Evolutionary conservation across 92 coral and sea anemone genomes (phyloP).

Genomic region (Zoanthus sansibaricus): DNA sequence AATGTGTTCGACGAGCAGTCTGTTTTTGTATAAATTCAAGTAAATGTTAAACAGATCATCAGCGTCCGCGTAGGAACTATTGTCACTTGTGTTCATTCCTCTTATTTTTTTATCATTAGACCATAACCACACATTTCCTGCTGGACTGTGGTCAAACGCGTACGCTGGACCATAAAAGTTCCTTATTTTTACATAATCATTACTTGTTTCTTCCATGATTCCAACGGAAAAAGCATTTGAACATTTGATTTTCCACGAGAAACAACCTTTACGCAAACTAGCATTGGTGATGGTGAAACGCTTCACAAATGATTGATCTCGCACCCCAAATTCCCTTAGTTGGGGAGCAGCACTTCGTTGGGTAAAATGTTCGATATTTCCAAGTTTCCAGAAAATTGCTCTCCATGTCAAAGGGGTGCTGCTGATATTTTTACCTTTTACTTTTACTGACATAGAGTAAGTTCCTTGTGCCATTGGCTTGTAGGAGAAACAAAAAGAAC

Average conservation of each 20-base stretch:
- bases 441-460: constrained; percentile 12
- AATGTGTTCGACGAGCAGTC: too few species aligned
- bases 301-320: neutral
- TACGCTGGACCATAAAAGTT: too few species aligned
- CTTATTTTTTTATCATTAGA: neutral
- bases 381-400: neutral
- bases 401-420: neutral
- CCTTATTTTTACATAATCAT: neutral
- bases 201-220: neutral
- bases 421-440: neutral
- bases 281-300: neutral
- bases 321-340: too few species aligned
- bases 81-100: neutral
- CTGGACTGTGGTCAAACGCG: neutral
- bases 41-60: constrained; percentile 19
- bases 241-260: neutral
- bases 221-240: neutral
- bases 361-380: too few species aligned
- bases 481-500: neutral
- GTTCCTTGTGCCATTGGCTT: constrained; percentile 2
- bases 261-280: neutral
- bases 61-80: neutral
- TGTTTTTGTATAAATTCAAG: neutral
- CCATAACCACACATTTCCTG: neutral
- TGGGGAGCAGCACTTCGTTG: too few species aligned